Evolutionary conservation across 2,797 vertebrate species (phyloP).

Genomic region (Cynopterus sphinx): DNA sequence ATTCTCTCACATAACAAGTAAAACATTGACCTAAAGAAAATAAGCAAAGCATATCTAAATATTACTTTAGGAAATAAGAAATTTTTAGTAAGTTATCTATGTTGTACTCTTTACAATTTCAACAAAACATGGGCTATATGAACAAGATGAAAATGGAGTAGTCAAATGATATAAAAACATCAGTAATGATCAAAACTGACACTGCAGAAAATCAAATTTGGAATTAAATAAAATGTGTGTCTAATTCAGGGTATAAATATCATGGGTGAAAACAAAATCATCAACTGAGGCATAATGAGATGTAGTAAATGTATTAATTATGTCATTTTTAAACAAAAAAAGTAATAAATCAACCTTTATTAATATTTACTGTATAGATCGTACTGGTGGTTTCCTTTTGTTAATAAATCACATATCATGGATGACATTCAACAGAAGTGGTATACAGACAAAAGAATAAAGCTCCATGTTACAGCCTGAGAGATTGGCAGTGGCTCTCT

Average conservation of each 20-base stretch:
- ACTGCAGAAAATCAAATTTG: neutral
- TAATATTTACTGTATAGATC: neutral
- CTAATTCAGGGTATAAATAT: neutral
- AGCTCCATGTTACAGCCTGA: neutral
- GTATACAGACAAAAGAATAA: neutral
- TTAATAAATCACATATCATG: neutral
- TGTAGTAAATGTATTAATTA: neutral
- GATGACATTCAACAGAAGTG: neutral
- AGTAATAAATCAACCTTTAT: neutral
- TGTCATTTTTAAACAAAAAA: conserved; percentile 23
- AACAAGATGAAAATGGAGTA: neutral
- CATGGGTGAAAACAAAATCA: neutral
- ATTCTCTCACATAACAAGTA: neutral
- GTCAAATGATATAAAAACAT: neutral
- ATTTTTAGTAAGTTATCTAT: neutral
- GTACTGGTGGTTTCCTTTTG: neutral
- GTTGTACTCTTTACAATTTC: neutral
- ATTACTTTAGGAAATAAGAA: neutral
- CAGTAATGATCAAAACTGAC: neutral
- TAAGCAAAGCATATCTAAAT: neutral
- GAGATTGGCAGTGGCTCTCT: neutral
- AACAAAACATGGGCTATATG: neutral
- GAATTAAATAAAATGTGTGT: neutral
- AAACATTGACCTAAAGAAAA: neutral
- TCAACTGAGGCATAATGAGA: neutral